Base-by-base conservation (phyloP, 2,888 invertebrate genomes). In the Conomelus anceps region DNA sequence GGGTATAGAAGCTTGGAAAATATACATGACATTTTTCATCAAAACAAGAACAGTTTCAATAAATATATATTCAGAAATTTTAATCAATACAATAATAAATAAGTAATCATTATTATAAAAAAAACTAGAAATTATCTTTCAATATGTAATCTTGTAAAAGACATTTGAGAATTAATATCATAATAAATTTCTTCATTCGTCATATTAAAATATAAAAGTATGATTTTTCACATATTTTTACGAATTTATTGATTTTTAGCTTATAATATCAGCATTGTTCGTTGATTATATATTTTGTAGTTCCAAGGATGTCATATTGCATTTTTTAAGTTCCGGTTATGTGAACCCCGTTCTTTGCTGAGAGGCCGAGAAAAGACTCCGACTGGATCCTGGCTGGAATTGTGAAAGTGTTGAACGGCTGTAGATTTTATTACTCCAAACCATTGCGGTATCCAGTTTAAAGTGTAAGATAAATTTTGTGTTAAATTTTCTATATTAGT, bases 281-380 rank as follows among this genome's bases (percentile, higher is more conserved):
- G 3, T 4, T 63, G 20, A n/a, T 13, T 34, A 63, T 63, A 63
- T 63, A 63, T n/a, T 63, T 63, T 63, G n/a, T 63, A 63, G 63
- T n/a, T 63, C 7, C n/a, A 63, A 23, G 29, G 29, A 86, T 86
- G 29, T 29, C 86, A 86, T 86, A 86, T 88, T 88, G 41, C 11
- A 63, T 88, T 63, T 29, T 88, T 88, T 87, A 24, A 89, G 89
- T 90, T 90, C 93, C 92, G 93, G 92, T 92, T 92, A 92, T 94
- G 94, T 93, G 94, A 94, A 94, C 94, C 94, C 94, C 93, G 93
- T 94, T 94, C 94, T 94, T 94, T 92, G 94, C 94, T 93, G 94
- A 93, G 94, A 94, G 94, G 90, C 90, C 90, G 90, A 90, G 90
- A 89, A 90, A 89, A 91, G 91, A 91, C 90, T 90, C 89, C 90